Percentiles rank a stretch among this genome's conserved stretches.
Conservation (phyloP, 2,113 vertebrate genomes). For the Erythrocercus mccallii region DNA sequence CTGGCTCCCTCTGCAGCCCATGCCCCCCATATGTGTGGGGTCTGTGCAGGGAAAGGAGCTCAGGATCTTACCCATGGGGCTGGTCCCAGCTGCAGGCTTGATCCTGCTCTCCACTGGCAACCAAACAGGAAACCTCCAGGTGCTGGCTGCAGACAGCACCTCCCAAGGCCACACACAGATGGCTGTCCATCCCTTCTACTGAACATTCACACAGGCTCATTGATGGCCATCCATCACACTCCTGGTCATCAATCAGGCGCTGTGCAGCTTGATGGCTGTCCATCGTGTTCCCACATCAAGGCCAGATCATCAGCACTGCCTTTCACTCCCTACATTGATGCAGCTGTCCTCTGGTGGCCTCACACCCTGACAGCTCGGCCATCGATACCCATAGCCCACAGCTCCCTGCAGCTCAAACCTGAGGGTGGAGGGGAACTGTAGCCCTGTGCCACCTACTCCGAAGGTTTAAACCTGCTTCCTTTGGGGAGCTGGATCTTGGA, state of each 20-base stretch:
- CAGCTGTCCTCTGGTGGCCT: not conserved
- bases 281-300: not conserved
- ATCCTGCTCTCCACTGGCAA: not conserved
- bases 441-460: not conserved
- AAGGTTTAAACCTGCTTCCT: not conserved
- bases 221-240: not conserved
- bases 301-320: not conserved
- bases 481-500: not conserved
- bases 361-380: not conserved
- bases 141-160: not conserved
- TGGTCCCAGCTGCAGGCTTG: not conserved
- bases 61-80: not conserved
- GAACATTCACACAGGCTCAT: accelerated
- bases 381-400: accelerated
- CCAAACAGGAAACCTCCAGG: not conserved
- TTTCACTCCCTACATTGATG: not conserved
- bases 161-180: not conserved
- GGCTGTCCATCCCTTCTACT: not conserved
- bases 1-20: not conserved
- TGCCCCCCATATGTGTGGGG: accelerated
- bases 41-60: not conserved
- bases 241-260: not conserved
- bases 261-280: not conserved
- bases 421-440: not conserved
- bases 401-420: not conserved